Base-by-base conservation (phyloP, 2,113 vertebrate genomes). In the Sarotherodon lohbergeri region DNA sequence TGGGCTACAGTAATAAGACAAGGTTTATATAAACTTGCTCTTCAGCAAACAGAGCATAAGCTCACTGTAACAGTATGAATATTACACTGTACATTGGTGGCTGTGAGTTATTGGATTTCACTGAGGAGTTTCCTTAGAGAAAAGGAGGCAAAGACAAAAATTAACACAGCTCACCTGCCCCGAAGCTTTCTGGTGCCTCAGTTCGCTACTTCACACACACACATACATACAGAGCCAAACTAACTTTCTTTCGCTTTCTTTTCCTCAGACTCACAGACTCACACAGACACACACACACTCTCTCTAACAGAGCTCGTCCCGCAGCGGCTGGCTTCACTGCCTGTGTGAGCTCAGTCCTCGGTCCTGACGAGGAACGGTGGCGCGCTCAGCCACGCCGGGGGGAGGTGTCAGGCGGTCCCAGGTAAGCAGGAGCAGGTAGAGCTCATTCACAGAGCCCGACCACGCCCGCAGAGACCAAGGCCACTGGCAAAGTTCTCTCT, bases 121-220 rank as follows among this genome's bases (percentile, higher is more conserved):
- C 46, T 61, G 29, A 48, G 22, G 12, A 16, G 55, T 9, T 27
- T 16, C 27, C 16, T 24, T 7, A 68, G 3, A 48, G 6, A 56
- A 48, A n/a, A 13, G 46, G 78, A 83, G 19, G 39, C 9, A 39
- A 43, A 89, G 66, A 83, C 81, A 66, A 82, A 5, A 57, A 73
- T 14, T 2, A 50, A 76, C 56, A 80, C 43, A 5, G 7, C 94
- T 94, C 90, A 95, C 94, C 94, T 92, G 92, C 43, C 89, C 66
- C 2, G 63, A 36, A 39, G 50, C 46, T 76, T 78, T 43, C 57
- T 24, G 17, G 8, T 73, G 19, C 17, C 61, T 73, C 79, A 7
- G 29, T 57, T 66, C 22, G 17, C 24, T 24, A 39, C n/a, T 43
- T 43, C 27, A 22, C 55, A 56, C 32, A 7, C 55, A 80, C n/a